phyloP scores from a whole-genome alignment of 2,113 vertebrate genomes.

The Cromileptes altivelis region DNA sequence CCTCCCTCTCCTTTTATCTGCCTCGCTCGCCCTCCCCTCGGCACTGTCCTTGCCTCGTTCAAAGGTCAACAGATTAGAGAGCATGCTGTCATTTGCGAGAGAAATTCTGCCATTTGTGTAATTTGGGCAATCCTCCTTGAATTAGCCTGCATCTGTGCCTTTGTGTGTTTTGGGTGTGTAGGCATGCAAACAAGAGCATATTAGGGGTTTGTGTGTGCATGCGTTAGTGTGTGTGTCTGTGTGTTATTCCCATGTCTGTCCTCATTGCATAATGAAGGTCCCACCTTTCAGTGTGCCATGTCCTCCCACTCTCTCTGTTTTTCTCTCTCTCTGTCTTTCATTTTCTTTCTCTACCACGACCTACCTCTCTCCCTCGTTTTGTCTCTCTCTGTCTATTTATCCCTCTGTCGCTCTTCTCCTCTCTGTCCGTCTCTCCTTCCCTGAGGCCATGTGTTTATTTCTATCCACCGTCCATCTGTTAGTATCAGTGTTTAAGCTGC shows the following conservation, averaged over 20 bases:
- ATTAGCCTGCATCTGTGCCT: conserved; percentile 72
- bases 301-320: conserved; percentile 73
- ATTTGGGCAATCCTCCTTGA: conserved; percentile 72
- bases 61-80: conserved; percentile 77
- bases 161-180: conserved; percentile 60
- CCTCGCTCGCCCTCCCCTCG: background rate
- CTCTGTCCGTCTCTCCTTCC: conserved; percentile 40
- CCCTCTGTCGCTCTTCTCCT: conserved; percentile 30
- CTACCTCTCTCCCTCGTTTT: conserved; percentile 23
- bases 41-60: conserved; percentile 44
- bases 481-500: conserved; percentile 59
- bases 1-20: conserved; percentile 24
- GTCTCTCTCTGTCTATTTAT: conserved; percentile 30
- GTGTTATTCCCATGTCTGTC: conserved; percentile 67
- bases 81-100: conserved; percentile 58
- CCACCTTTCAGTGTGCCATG: conserved; percentile 72
- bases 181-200: conserved; percentile 67
- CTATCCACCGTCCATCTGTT: conserved; percentile 72
- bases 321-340: conserved; percentile 25
- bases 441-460: conserved; percentile 72
- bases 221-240: background rate
- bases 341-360: conserved; percentile 44
- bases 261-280: conserved; percentile 81
- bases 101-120: conserved; percentile 66
- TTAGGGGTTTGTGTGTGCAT: conserved; percentile 16